Conservation (phyloP, 1,140 invertebrate genomes). For the Periplaneta americana region DNA sequence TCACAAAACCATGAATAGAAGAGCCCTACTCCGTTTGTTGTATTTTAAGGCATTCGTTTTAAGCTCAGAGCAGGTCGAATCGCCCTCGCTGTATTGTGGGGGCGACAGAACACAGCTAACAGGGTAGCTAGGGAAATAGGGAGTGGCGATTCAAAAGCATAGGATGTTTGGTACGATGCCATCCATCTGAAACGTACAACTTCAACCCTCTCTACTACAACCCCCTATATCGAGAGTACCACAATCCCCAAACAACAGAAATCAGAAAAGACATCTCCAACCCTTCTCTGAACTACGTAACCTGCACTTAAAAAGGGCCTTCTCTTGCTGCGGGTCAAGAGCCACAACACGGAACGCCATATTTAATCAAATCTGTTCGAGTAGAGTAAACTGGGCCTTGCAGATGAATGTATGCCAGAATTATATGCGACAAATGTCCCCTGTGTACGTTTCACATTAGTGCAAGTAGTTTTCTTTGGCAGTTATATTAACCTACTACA, state of each 20-base stretch:
- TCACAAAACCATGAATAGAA: no score
- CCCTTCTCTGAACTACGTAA: not conserved
- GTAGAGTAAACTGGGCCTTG: not conserved
- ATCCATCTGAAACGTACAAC: not conserved
- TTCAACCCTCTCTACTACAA: not conserved
- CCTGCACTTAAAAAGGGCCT: no score
- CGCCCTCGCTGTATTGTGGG: no score
- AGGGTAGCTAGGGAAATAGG: not conserved
- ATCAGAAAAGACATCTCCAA: not conserved
- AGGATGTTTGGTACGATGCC: not conserved
- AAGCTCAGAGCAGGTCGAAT: no score
- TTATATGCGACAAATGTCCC: no score
- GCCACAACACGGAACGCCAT: not conserved
- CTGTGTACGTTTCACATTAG: no score
- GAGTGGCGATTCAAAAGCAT: not conserved
- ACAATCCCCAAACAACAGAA: not conserved
- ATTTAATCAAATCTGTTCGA: not conserved
- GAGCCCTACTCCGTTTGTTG: no score
- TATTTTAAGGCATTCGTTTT: no score
- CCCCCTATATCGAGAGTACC: not conserved
- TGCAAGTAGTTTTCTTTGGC: no score
- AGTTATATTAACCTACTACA: no score
- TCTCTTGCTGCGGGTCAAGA: not conserved
- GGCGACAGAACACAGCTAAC: not conserved
- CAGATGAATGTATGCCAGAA: no score